A percentile compares a stretch with the other conserved stretches of the same genome.
phyloP scores from a whole-genome alignment of 2,888 invertebrate species.

The Keiferia lycopersicella region DNA sequence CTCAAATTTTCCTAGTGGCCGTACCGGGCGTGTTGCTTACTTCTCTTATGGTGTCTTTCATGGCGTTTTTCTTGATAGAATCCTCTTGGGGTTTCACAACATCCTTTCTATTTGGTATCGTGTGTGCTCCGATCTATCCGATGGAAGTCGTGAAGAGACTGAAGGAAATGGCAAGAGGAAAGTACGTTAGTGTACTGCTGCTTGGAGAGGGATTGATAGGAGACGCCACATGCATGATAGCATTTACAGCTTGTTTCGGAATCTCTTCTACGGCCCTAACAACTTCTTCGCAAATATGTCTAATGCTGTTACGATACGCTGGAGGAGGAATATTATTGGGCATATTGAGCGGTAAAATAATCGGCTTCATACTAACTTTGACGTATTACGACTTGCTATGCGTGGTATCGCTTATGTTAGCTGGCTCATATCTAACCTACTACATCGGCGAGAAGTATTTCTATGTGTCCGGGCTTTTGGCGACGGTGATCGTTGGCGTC shows the following conservation, averaged over 20 bases:
- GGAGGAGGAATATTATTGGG: slow-evolving; percentile 67
- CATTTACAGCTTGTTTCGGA: slow-evolving; percentile 64
- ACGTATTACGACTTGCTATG: slow-evolving; percentile 67
- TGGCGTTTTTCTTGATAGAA: slow-evolving; percentile 67
- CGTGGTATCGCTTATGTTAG: slow-evolving; percentile 61
- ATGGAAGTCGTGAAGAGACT: slow-evolving; percentile 66
- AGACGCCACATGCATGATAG: slow-evolving; percentile 69
- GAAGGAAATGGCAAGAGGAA: slow-evolving; percentile 64
- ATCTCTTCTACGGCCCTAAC: slow-evolving; percentile 59
- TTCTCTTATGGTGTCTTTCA: slow-evolving; percentile 59
- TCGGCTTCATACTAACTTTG: slow-evolving; percentile 55
- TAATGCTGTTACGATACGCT: slow-evolving; percentile 60
- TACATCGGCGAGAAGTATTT: slow-evolving; percentile 71
- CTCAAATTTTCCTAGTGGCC: slow-evolving; percentile 64
- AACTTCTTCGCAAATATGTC: slow-evolving; percentile 54
- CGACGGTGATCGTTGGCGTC: slow-evolving; percentile 63
- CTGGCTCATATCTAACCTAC: slow-evolving; percentile 66
- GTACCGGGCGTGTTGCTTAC: slow-evolving; percentile 63
- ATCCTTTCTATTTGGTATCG: slow-evolving; percentile 62
- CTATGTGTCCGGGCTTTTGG: slow-evolving; percentile 68
- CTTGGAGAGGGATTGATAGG: slow-evolving; percentile 69
- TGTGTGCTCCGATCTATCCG: slow-evolving; percentile 70
- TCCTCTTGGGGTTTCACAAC: slow-evolving; percentile 61
- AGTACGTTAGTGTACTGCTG: slow-evolving; percentile 63
- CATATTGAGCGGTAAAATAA: slow-evolving; percentile 64